Percentiles rank a stretch among this genome's conserved stretches.
Evolutionary conservation across 2,797 vertebrate genomes (phyloP).

Genomic region (Hydrocynus forskahlii): DNA sequence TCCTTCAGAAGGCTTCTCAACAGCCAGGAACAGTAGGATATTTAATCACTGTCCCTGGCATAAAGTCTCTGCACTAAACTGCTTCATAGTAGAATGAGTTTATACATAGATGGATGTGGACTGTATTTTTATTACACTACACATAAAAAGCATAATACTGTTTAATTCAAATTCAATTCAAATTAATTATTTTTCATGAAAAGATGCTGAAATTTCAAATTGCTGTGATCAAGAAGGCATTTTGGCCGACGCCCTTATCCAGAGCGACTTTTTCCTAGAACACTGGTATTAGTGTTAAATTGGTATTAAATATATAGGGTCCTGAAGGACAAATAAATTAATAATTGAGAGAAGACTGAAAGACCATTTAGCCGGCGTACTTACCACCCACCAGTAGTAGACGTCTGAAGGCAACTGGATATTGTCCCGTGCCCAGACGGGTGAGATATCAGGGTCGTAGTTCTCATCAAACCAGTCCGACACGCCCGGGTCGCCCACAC

Average conservation of each 20-base stretch:
- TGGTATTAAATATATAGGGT: too few relatives aligned
- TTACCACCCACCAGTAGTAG: constrained; percentile 99
- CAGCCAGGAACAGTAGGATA: neutral
- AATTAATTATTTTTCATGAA: too few relatives aligned
- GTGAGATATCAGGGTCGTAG: constrained; percentile 87
- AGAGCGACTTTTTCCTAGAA: neutral
- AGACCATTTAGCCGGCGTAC: constrained; percentile 55
- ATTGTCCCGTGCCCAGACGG: constrained; percentile 94
- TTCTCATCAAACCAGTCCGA: constrained; percentile 92
- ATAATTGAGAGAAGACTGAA: neutral
- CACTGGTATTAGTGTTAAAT: neutral
- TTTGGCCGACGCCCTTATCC: too few relatives aligned
- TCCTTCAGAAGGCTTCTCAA: neutral
- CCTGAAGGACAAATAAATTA: neutral
- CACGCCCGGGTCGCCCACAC: constrained; percentile 81
- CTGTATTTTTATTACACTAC: too few relatives aligned
- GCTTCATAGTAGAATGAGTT: too few relatives aligned
- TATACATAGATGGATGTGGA: too few relatives aligned
- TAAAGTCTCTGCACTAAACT: too few relatives aligned
- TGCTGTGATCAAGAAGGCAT: too few relatives aligned
- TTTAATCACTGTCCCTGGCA: neutral
- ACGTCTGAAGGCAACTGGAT: constrained; percentile 89
- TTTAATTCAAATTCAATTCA: too few relatives aligned
- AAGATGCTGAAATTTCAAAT: too few relatives aligned
- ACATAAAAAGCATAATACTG: too few relatives aligned